Evolutionary conservation across 1,140 invertebrate genomes (phyloP), one percentile per base, ranked within the genome.

Genomic region (Eupristina koningsbergeri): DNA sequence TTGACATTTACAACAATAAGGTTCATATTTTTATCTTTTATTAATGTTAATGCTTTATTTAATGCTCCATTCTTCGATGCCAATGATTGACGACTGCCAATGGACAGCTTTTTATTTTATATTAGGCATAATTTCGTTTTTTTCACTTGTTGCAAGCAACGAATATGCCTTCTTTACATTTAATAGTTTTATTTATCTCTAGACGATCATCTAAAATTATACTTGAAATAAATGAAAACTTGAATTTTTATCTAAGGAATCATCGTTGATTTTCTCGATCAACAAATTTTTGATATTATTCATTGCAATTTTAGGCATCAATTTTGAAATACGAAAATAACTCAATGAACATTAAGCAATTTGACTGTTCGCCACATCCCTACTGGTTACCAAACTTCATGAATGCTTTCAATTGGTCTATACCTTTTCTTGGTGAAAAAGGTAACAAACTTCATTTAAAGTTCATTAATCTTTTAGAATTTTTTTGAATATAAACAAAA

Each of bases 1-100:
- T 99, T 94, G 99, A 99, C 95, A 98, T 99, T 86, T 99, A 99
- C 93, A 99, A 99, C 94, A 99, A 99, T 94, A 99, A 99, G 95
- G 97, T 96, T 31, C 8, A 67, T 69, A 34, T 11, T 34, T 1
- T 3, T 53, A 53, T 53, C 17, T 53, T n/a, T n/a, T n/a, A n/a
- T n/a, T n/a, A n/a, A n/a, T n/a, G n/a, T n/a, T n/a, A n/a, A n/a
- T n/a, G n/a, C n/a, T n/a, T n/a, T n/a, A n/a, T n/a, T n/a, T n/a
- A n/a, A n/a, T n/a, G n/a, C n/a, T n/a, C n/a, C n/a, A n/a, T n/a
- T n/a, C n/a, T n/a, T n/a, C n/a, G n/a, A n/a, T n/a, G n/a, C n/a
- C n/a, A n/a, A n/a, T n/a, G n/a, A n/a, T n/a, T n/a, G n/a, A n/a
- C n/a, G n/a, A n/a, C n/a, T n/a, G n/a, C n/a, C n/a, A n/a, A n/a